Conservation (phyloP, 1,140 invertebrate genomes). For the Microvelia longipes region DNA sequence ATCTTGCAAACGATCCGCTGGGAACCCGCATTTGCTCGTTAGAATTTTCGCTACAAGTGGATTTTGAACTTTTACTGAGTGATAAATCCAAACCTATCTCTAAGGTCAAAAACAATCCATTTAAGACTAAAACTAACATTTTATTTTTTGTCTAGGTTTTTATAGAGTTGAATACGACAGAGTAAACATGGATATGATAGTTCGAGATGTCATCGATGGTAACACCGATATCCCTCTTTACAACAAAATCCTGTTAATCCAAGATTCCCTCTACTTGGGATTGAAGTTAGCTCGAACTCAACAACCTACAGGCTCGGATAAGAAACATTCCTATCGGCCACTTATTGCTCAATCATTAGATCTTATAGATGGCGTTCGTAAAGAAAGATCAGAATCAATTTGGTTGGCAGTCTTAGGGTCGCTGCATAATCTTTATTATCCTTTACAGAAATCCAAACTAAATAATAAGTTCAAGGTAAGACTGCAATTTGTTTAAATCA, state of each 20-base stretch:
- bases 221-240: background rate
- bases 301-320: background rate
- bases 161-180: constrained; percentile 2
- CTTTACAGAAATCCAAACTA: background rate
- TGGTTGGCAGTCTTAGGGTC: background rate
- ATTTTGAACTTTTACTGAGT: too few relatives aligned
- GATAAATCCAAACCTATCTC: too few relatives aligned
- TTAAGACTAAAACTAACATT: too few relatives aligned
- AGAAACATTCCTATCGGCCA: background rate
- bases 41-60: too few relatives aligned
- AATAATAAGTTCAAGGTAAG: background rate
- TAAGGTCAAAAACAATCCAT: too few relatives aligned
- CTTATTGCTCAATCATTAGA: background rate
- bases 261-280: constrained; percentile 2
- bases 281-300: background rate
- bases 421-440: background rate
- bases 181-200: background rate
- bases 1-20: too few relatives aligned
- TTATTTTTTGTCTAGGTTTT: background rate
- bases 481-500: too few relatives aligned
- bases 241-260: background rate
- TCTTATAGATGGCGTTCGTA: background rate
- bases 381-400: background rate
- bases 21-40: too few relatives aligned
- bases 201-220: background rate